Conservation (phyloP, 2,113 vertebrate species). For the Varanus salvator region DNA sequence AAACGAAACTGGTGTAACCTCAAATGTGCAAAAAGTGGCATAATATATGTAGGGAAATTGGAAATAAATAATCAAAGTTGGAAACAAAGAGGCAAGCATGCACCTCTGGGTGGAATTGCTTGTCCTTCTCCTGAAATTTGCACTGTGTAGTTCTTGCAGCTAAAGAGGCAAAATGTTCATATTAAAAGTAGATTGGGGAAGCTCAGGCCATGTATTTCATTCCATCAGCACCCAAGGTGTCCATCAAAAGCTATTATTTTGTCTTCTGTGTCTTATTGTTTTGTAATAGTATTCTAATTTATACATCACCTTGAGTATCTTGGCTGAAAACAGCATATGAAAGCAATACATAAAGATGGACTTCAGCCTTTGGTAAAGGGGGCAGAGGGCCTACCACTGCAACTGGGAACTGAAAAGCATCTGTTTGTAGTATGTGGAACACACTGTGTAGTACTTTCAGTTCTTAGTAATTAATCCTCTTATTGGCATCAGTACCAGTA, state of each 20-base stretch:
- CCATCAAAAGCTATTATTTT: background rate
- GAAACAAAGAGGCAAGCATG: background rate
- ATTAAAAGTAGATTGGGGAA: background rate
- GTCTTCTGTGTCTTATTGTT: background rate
- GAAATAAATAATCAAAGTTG: background rate
- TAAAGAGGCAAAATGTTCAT: background rate
- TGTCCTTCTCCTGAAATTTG: background rate
- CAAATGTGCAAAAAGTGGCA: no score
- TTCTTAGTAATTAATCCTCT: constrained; percentile 15
- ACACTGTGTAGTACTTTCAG: background rate
- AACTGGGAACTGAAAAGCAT: background rate
- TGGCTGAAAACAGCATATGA: background rate
- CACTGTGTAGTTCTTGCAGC: background rate
- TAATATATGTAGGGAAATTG: no score
- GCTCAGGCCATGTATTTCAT: background rate
- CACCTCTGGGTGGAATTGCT: background rate
- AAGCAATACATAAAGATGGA: background rate
- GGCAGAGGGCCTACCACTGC: background rate
- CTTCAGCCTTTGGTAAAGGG: background rate
- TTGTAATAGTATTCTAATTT: background rate
- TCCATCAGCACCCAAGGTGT: background rate
- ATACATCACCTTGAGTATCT: background rate
- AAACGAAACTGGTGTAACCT: no score
- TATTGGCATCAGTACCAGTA: background rate
- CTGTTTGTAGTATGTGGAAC: background rate